phyloP scores from a whole-genome alignment of 1,140 invertebrate species.

The Lucilia cuprina region DNA sequence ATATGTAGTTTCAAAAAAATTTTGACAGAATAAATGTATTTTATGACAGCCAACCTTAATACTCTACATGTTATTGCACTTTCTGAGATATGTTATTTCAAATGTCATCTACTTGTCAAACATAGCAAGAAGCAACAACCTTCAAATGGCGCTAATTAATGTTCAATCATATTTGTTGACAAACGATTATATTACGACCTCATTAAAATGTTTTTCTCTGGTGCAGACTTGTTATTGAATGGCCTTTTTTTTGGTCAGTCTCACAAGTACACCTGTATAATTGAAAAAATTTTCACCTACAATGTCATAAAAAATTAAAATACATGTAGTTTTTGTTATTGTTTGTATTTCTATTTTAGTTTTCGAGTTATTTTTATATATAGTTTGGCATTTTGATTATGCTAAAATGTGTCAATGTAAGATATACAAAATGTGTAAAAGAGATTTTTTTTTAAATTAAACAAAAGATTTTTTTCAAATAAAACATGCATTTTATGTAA shows the following conservation, averaged over 20 bases:
- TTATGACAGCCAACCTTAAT: not conserved
- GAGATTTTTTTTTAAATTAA: not conserved
- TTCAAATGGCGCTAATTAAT: constrained; percentile 2
- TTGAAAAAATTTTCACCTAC: constrained; percentile 29
- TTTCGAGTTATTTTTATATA: not conserved
- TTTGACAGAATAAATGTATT: not conserved
- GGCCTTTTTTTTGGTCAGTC: not conserved
- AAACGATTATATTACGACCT: not conserved
- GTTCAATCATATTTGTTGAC: not conserved
- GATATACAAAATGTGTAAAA: not conserved
- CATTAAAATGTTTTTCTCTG: not conserved
- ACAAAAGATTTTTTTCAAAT: not conserved
- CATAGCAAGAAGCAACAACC: not conserved
- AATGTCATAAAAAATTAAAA: constrained; percentile 32
- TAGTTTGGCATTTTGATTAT: constrained; percentile 6
- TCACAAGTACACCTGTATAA: constrained; percentile 4
- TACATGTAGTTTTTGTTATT: not conserved
- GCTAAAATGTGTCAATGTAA: constrained; percentile 24
- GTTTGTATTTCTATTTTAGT: not conserved
- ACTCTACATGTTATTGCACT: not conserved
- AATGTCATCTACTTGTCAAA: not conserved
- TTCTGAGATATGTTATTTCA: not conserved
- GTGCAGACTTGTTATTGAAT: not conserved
- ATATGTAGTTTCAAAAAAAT: not conserved
- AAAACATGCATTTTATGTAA: not conserved